Evolutionary conservation across 2,113 vertebrate species (phyloP).

Genomic region (Macquaria ambigua): DNA sequence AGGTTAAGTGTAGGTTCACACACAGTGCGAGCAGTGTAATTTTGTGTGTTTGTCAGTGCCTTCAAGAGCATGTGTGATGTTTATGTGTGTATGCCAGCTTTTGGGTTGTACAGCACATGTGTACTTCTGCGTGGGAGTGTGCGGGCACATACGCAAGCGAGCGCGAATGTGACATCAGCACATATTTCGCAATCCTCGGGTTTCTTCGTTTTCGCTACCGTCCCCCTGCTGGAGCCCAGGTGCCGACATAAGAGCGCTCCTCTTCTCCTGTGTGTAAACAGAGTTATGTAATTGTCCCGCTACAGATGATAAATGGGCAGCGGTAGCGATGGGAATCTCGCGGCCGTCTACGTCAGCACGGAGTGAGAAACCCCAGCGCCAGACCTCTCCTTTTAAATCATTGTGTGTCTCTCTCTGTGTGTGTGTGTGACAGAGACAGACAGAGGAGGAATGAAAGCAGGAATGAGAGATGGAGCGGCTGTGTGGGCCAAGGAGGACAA

Average conservation of each 20-base stretch:
- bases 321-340: slow-evolving; percentile 49
- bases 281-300: slow-evolving; percentile 72
- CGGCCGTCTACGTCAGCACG: slow-evolving; percentile 59
- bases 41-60: background rate
- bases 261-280: slow-evolving; percentile 48
- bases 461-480: slow-evolving; percentile 40
- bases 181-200: background rate
- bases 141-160: background rate
- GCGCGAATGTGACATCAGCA: slow-evolving; percentile 5
- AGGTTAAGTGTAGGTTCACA: slow-evolving; percentile 27
- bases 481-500: slow-evolving; percentile 33
- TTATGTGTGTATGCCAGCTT: slow-evolving; percentile 10
- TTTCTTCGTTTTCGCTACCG: background rate
- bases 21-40: background rate
- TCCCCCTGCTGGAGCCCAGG: slow-evolving; percentile 17
- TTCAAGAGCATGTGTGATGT: slow-evolving; percentile 28
- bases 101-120: background rate
- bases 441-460: slow-evolving; percentile 29
- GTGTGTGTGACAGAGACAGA: slow-evolving; percentile 18
- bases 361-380: slow-evolving; percentile 55
- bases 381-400: slow-evolving; percentile 31
- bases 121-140: slow-evolving; percentile 1
- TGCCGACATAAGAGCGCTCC: background rate
- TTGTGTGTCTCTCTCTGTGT: background rate
- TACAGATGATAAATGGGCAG: slow-evolving; percentile 65